Base-by-base conservation (phyloP, 1,140 invertebrate species). In the Drosophila saltans region DNA sequence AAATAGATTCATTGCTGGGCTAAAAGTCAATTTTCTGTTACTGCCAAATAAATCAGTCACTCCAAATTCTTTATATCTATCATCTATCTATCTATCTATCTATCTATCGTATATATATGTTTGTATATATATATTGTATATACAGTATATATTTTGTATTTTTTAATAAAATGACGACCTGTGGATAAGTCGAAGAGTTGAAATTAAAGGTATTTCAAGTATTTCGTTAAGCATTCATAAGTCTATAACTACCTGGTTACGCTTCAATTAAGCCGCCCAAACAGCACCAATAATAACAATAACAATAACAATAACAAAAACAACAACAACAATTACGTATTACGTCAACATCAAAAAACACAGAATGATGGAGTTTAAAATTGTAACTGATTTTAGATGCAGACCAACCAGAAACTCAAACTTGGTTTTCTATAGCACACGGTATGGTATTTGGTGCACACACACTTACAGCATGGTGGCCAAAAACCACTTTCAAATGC, bases 21-120 rank as follows among this genome's bases (percentile, higher is more conserved):
- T 36, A 30, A 65, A 86, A 88, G 83, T 75, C 80, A 78, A 88
- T 72, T 73, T 78, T 76, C 79, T 57, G 67, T 78, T 69, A 83
- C 80, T 86, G 83, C 83, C 83, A 86, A 86, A 86, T 59, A 88
- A 86, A 82, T 89, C 83, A 86, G 83, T 86, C 83, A 86, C 73
- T 83, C 65, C 59, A 79, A 58, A 79, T 8, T 62, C 69, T 71
- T 66, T 57, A 69, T 59, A 67, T 76, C 63, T 69, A 52, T 61
- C 41, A 36, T 36, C 33, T 36, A 36, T 58, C 69, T 71, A 66
- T 36, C 33, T 36, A 36, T 58, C 69, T 71, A 66, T 57, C 65
- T 59, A 67, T 80, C 63, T 69, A 45, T 61, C 41, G 9, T 69
- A 75, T 52, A 39, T 52, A 59, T 65, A 62, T 65, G 66, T 77